Evolutionary conservation across 2,797 vertebrate genomes (phyloP), one percentile per base, ranked within the genome.

Genomic region (Gymnocypris eckloni): DNA sequence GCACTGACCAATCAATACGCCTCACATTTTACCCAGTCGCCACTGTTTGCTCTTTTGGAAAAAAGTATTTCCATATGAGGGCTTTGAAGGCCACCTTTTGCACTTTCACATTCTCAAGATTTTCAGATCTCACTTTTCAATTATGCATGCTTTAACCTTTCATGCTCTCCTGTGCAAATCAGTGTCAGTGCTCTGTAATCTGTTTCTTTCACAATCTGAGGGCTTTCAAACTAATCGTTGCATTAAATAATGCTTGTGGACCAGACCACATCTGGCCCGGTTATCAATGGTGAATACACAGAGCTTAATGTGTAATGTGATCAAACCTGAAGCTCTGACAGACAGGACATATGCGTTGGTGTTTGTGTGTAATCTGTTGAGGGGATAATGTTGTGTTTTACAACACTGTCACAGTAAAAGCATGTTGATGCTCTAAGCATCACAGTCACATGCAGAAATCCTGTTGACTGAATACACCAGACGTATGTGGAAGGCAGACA

Each of bases 71-170:
- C 69, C 73, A 73, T 86, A 70, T 73, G 56, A 79, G 77, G 54
- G 70, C 45, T 89, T 86, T 86, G 64, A 84, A 87, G 83, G 28
- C 59, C 45, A 85, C 88, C 85, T 86, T 80, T 48, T 86, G 84
- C 85, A 86, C 85, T 70, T 71, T 85, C 82, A 89, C 84, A 89
- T 87, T 73, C 76, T 18, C 69, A 45, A 69, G 81, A 79, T 83
- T 88, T 86, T 70, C 33, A 76, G 50, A 82, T 82, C 88, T 37
- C 54, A 54, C 77, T 87, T 85, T 64, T 88, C 73, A 86, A 86
- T 86, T 79, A 84, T 81, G 48, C 48, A 79, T 76, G 81, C 71
- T 81, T 86, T 89, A 79, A 76, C 85, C 67, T 88, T 87, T 83
- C 72, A 28, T 45, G 52, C 56, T 66, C 72, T 56, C 73, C 37